These are phyloP conservation scores for Watsonalla cultraria DNA, from an alignment of 2,888 invertebrate species.

Conservation along the genomic window DNA sequence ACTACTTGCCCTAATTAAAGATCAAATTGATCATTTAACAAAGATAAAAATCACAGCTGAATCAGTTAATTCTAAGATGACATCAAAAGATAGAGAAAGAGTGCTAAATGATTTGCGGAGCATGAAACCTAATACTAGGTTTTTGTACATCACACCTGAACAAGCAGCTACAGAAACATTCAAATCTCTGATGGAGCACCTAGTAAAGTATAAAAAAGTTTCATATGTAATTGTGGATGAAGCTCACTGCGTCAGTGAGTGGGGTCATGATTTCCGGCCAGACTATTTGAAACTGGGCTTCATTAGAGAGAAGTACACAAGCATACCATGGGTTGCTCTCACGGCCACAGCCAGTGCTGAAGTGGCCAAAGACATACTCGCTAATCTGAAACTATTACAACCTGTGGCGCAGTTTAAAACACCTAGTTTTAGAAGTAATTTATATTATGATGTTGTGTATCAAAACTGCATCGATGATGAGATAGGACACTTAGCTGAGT, in stretches of 20 bases:
- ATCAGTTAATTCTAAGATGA: conserved; percentile 95
- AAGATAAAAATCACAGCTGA: conserved; percentile 89
- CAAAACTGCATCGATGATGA: conserved; percentile 91
- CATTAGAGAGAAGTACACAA: conserved; percentile 75
- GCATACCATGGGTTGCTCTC: conserved; percentile 92
- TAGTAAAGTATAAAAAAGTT: conserved; percentile 87
- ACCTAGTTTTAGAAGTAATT: conserved; percentile 93
- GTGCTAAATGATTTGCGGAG: conserved; percentile 88
- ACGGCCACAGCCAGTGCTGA: conserved; percentile 94
- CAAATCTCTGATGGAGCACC: conserved; percentile 81
- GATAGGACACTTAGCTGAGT: conserved; percentile 87
- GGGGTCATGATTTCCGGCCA: conserved; percentile 99
- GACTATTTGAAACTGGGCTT: conserved; percentile 94
- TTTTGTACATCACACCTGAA: conserved; percentile 98
- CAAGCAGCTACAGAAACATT: conserved; percentile 91
- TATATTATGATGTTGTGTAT: conserved; percentile 96
- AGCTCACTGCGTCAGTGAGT: conserved; percentile 98
- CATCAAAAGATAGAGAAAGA: conserved; percentile 84
- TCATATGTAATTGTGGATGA: conserved; percentile 97
- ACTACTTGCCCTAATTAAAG: conserved; percentile 96
- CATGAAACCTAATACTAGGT: conserved; percentile 85
- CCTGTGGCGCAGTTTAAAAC: conserved; percentile 88
- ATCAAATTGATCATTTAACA: conserved; percentile 93
- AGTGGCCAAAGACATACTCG: conserved; percentile 90
- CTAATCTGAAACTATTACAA: conserved; percentile 83